Percentiles rank a stretch among this genome's conserved stretches.
These are phyloP conservation scores for Perithous albicinctus DNA, from an alignment of 2,888 invertebrate genomes.

Conservation along the genomic window DNA sequence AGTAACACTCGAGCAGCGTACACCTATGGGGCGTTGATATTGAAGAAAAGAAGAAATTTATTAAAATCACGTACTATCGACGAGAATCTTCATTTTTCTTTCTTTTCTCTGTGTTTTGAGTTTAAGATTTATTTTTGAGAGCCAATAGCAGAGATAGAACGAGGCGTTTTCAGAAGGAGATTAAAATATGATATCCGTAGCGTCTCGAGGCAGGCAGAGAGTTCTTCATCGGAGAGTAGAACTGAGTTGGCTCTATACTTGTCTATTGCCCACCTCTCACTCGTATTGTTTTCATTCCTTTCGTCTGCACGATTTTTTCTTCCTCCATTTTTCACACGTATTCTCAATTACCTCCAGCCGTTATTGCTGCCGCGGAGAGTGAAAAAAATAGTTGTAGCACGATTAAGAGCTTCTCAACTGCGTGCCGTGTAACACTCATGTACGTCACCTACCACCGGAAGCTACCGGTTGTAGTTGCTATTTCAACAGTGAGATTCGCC, in stretches of 20 bases:
- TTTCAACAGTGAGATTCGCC: constrained; percentile 21
- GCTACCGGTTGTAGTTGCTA: constrained; percentile 59
- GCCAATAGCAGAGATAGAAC: constrained; percentile 29
- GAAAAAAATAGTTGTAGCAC: no score
- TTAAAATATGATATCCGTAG: constrained; percentile 33
- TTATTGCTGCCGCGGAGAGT: no score
- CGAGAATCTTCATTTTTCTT: no score
- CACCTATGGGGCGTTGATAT: no score
- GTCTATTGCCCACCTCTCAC: no score
- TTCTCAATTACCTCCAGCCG: no score
- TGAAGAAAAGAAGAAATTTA: no score
- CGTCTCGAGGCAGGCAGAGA: constrained; percentile 15
- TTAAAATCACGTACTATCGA: neutral
- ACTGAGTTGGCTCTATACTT: no score
- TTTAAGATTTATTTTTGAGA: no score
- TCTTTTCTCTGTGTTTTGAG: no score
- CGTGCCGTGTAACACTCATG: neutral
- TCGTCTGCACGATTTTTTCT: constrained; percentile 14
- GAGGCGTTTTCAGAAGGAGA: constrained; percentile 33
- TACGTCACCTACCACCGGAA: constrained; percentile 47
- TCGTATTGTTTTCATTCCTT: no score
- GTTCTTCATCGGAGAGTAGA: constrained; percentile 56
- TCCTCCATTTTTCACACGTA: no score
- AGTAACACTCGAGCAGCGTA: constrained; percentile 5
- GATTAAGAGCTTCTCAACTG: neutral